phyloP scores from a whole-genome alignment of 1,140 invertebrate species.

The Anoplolepis gracilipes region DNA sequence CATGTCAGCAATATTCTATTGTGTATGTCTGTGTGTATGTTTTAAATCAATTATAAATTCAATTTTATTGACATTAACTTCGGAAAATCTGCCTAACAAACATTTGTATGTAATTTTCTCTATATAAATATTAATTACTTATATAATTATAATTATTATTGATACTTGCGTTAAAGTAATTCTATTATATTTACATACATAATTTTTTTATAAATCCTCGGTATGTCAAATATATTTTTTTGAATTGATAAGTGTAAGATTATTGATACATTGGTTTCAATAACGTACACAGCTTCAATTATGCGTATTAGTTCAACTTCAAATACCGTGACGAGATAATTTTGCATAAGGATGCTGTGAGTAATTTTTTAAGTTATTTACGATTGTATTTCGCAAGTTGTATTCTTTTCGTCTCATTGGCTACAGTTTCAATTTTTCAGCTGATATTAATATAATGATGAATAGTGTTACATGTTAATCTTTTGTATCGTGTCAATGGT shows the following conservation, averaged over 20 bases:
- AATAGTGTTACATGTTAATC: slow-evolving; percentile 1
- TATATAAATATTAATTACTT: neutral
- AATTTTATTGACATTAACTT: slow-evolving; percentile 39
- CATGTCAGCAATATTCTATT: slow-evolving; percentile 3
- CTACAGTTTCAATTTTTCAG: neutral
- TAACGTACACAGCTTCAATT: too few species aligned
- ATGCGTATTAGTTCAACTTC: slow-evolving; percentile 23
- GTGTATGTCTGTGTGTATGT: too few species aligned
- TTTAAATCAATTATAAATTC: slow-evolving; percentile 20
- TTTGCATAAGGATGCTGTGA: neutral
- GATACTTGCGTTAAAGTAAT: neutral
- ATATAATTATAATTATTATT: neutral
- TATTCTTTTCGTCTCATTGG: neutral
- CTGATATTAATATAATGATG: neutral
- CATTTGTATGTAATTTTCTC: neutral
- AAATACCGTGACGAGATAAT: slow-evolving; percentile 17
- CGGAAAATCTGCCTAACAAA: neutral
- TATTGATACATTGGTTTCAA: slow-evolving; percentile 10
- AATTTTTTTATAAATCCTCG: neutral
- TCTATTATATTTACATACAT: neutral
- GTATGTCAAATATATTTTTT: neutral
- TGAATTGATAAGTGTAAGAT: slow-evolving; percentile 12
- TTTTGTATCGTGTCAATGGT: neutral
- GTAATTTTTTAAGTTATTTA: neutral
- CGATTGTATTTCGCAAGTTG: neutral